These are phyloP conservation scores for Galerucella nymphaeae DNA, from an alignment of 2,888 invertebrate species.

Conservation along the genomic window DNA sequence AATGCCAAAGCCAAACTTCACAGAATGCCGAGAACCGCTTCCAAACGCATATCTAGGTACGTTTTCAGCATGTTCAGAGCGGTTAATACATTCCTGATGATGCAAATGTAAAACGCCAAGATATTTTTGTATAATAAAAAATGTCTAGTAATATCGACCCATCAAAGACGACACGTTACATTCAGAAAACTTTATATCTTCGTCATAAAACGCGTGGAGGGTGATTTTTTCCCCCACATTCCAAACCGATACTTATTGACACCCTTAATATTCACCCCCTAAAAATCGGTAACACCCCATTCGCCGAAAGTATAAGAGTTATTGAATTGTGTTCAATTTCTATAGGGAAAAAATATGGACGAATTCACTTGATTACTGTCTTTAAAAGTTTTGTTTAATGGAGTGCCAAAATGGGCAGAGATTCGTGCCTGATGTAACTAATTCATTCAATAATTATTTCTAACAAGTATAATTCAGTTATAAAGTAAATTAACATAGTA, in stretches of 20 bases:
- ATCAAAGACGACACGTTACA: slow-evolving; percentile 26
- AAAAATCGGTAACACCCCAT: slow-evolving; percentile 50
- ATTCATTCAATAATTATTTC: slow-evolving; percentile 16
- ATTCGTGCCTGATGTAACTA: slow-evolving; percentile 17
- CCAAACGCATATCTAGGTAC: too few relatives aligned
- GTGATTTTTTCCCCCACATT: slow-evolving; percentile 44
- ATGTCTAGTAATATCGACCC: slow-evolving; percentile 13
- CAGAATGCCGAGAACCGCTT: too few relatives aligned
- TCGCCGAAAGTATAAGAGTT: slow-evolving; percentile 48
- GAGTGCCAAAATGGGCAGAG: slow-evolving; percentile 28
- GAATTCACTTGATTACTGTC: slow-evolving; percentile 48
- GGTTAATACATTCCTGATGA: too few relatives aligned
- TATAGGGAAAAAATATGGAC: slow-evolving; percentile 50
- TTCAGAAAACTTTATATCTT: slow-evolving; percentile 39
- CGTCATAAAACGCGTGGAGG: slow-evolving; percentile 38
- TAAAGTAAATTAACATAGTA: background rate
- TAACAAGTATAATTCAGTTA: slow-evolving; percentile 16
- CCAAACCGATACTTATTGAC: slow-evolving; percentile 58
- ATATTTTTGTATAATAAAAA: too few relatives aligned
- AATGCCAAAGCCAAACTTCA: too few relatives aligned
- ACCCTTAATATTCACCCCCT: slow-evolving; percentile 52
- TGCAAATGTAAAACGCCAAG: too few relatives aligned
- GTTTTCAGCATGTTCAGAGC: too few relatives aligned
- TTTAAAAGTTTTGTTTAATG: slow-evolving; percentile 43
- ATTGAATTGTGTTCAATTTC: slow-evolving; percentile 52